Percentiles rank a stretch among this genome's conserved stretches.
Conservation (phyloP, 2,888 invertebrate genomes). For the Leistus spinibarbis region DNA sequence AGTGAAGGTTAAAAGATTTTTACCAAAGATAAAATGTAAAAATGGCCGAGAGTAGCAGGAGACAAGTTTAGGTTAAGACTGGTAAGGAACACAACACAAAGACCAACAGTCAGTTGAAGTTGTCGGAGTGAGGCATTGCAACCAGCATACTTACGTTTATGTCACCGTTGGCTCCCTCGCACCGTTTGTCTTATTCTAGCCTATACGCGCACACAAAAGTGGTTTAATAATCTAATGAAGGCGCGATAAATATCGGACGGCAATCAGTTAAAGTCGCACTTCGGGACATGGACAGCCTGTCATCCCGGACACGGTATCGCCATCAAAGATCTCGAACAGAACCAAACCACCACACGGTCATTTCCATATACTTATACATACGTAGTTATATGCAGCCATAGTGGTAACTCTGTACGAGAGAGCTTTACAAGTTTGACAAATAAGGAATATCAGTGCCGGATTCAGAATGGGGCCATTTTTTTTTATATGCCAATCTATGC, state of each 20-base stretch:
- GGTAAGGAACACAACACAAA: background rate
- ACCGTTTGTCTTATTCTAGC: conserved; percentile 4
- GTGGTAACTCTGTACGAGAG: background rate
- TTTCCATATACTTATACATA: background rate
- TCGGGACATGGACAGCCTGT: conserved; percentile 39
- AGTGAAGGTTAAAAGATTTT: background rate
- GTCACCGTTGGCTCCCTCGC: background rate
- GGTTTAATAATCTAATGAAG: conserved; percentile 40
- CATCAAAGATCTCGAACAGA: background rate
- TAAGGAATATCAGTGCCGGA: background rate
- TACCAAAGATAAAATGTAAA: background rate
- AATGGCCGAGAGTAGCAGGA: background rate
- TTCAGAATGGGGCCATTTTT: background rate
- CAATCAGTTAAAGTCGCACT: conserved; percentile 40
- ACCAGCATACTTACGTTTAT: background rate
- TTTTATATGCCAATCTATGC: no score
- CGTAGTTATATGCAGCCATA: background rate
- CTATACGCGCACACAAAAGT: conserved; percentile 1
- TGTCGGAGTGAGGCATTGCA: background rate
- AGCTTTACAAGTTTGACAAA: background rate
- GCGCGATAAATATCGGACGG: conserved; percentile 37
- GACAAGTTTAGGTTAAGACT: background rate
- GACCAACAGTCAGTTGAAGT: background rate
- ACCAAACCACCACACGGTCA: background rate
- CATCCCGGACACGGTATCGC: conserved; percentile 21